A percentile compares a stretch with the other conserved stretches of the same genome.
phyloP scores from a whole-genome alignment of 2,113 vertebrate genomes.

The Jaculus jaculus region DNA sequence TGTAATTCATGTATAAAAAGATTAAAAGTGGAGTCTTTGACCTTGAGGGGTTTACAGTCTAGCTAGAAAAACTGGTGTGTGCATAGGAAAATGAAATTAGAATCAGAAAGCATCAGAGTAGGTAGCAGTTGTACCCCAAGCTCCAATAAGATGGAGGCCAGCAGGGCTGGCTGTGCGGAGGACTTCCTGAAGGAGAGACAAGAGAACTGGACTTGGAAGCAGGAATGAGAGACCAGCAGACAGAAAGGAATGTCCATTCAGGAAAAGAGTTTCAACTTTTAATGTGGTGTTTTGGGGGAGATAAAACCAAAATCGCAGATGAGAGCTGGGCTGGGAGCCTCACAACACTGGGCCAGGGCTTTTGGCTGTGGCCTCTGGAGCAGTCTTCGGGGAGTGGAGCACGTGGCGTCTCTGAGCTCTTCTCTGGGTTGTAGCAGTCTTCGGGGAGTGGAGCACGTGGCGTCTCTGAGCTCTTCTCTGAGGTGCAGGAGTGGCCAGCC shows the following conservation, averaged over 20 bases:
- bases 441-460: too few species aligned
- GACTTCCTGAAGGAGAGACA: not conserved
- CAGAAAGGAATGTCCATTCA: not conserved
- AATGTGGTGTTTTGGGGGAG: not conserved
- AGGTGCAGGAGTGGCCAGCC: too few species aligned
- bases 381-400: not conserved
- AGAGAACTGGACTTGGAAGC: not conserved
- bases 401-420: not conserved
- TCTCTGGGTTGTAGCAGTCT: not conserved
- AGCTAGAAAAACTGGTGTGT: not conserved
- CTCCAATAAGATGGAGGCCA: not conserved
- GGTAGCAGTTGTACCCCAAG: not conserved
- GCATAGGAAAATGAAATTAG: not conserved
- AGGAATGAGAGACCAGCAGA: not conserved
- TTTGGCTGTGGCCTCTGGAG: not conserved
- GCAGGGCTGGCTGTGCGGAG: not conserved
- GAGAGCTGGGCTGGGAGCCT: not conserved
- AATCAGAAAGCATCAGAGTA: not conserved
- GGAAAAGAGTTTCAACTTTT: not conserved
- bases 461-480: too few species aligned
- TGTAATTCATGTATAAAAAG: not conserved
- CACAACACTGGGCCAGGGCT: not conserved
- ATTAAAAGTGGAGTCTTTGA: rapidly evolving
- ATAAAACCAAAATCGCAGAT: not conserved
- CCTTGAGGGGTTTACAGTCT: not conserved